These are phyloP conservation scores for Pelodiscus sinensis DNA, from an alignment of 2,113 vertebrate genomes.

Conservation along the genomic window DNA sequence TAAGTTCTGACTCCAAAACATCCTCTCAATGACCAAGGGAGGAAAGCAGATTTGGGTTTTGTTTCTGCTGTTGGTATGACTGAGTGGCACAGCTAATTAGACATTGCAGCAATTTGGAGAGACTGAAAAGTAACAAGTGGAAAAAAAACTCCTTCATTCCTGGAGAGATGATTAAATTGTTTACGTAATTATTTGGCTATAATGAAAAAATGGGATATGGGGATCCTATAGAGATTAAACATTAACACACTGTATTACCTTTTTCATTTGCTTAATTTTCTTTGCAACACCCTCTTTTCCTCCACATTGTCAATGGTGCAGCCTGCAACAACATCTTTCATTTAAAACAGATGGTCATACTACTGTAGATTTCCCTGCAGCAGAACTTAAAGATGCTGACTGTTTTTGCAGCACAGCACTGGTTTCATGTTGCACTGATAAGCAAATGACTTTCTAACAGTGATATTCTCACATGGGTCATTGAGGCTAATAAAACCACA, in stretches of 20 bases:
- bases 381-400: neutral
- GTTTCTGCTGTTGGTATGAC: neutral
- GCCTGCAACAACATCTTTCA: constrained; percentile 36
- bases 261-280: neutral
- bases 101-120: constrained; percentile 8
- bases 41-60: constrained; percentile 11
- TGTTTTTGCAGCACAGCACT: constrained; percentile 12
- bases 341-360: constrained; percentile 29
- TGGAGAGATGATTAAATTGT: neutral
- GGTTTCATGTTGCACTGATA: constrained; percentile 1
- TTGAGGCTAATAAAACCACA: constrained; percentile 24
- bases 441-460: neutral
- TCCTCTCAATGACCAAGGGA: constrained; percentile 2
- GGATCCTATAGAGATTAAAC: neutral
- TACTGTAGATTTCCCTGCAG: constrained; percentile 23
- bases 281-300: neutral
- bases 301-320: constrained; percentile 10
- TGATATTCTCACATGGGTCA: neutral
- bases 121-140: neutral
- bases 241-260: neutral
- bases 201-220: neutral
- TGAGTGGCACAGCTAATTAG: neutral
- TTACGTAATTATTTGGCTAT: neutral
- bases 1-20: constrained; percentile 9
- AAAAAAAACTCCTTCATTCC: neutral